phyloP scores from a whole-genome alignment of 2,888 invertebrate species.

The Stegophylla sp. region DNA sequence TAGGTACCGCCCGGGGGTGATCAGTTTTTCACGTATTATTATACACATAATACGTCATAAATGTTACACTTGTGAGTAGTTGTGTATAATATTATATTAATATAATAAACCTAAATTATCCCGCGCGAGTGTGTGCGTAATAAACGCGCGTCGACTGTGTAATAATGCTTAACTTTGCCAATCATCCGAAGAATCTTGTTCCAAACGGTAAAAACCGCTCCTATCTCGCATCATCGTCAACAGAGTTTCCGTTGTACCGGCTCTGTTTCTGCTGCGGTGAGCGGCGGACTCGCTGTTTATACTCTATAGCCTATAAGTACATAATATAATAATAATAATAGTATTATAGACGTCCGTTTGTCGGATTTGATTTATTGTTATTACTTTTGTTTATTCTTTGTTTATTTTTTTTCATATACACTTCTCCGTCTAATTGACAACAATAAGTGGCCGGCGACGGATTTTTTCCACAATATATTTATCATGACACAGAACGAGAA shows the following conservation, averaged over 20 bases:
- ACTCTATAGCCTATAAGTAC: too few species aligned
- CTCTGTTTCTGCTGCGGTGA: neutral
- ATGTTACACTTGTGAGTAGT: neutral
- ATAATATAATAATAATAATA: too few species aligned
- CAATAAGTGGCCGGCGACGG: neutral
- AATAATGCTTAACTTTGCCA: constrained; percentile 56
- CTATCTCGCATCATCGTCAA: constrained; percentile 7
- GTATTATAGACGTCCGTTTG: neutral
- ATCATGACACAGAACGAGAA: too few species aligned
- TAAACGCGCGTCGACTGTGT: constrained; percentile 32
- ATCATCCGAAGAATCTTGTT: constrained; percentile 57
- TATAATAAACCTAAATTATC: neutral
- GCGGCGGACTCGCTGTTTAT: too few species aligned
- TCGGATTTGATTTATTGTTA: neutral
- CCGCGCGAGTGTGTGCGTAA: neutral
- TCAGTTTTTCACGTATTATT: constrained; percentile 1
- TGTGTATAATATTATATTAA: too few species aligned
- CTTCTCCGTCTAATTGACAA: neutral
- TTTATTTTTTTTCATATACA: neutral
- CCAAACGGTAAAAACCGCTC: constrained; percentile 59
- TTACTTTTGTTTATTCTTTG: neutral
- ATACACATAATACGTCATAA: too few species aligned
- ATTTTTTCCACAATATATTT: too few species aligned
- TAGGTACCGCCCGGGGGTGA: constrained; percentile 2
- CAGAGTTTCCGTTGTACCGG: neutral